phyloP scores from a whole-genome alignment of 2,888 invertebrate species.

The Syritta pipiens region DNA sequence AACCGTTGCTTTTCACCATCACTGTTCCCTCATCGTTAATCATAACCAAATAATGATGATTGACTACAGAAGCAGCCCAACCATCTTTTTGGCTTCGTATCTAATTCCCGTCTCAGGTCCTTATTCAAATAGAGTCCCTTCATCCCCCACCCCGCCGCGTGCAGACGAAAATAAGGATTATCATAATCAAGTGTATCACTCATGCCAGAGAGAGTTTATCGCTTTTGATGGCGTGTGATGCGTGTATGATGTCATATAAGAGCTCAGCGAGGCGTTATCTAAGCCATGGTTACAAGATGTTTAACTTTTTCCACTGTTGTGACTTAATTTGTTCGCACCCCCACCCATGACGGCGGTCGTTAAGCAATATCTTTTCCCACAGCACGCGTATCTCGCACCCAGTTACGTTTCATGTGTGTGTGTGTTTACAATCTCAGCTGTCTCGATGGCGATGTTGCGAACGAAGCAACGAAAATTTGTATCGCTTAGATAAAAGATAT shows the following conservation, averaged over 20 bases:
- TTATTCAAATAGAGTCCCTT: too few species aligned
- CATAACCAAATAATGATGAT: too few species aligned
- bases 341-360: slow-evolving; percentile 17
- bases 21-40: too few species aligned
- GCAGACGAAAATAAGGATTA: neutral
- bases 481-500: slow-evolving; percentile 45
- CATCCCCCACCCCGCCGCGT: neutral
- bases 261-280: slow-evolving; percentile 15
- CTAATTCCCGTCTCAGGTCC: too few species aligned
- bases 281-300: slow-evolving; percentile 26
- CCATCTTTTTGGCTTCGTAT: neutral
- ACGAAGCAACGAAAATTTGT: slow-evolving; percentile 37
- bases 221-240: slow-evolving; percentile 7
- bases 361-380: slow-evolving; percentile 48
- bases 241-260: slow-evolving; percentile 11
- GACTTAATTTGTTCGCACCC: slow-evolving; percentile 31
- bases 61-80: neutral
- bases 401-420: slow-evolving; percentile 26
- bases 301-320: slow-evolving; percentile 13
- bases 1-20: too few species aligned
- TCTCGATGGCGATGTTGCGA: slow-evolving; percentile 12
- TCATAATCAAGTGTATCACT: slow-evolving; percentile 9
- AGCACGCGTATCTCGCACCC: neutral
- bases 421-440: slow-evolving; percentile 37
- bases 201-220: slow-evolving; percentile 1